Percentiles rank a stretch among this genome's conserved stretches.
These are phyloP conservation scores for Asteroscopus sphinx DNA, from an alignment of 2,888 invertebrate species.

Conservation along the genomic window DNA sequence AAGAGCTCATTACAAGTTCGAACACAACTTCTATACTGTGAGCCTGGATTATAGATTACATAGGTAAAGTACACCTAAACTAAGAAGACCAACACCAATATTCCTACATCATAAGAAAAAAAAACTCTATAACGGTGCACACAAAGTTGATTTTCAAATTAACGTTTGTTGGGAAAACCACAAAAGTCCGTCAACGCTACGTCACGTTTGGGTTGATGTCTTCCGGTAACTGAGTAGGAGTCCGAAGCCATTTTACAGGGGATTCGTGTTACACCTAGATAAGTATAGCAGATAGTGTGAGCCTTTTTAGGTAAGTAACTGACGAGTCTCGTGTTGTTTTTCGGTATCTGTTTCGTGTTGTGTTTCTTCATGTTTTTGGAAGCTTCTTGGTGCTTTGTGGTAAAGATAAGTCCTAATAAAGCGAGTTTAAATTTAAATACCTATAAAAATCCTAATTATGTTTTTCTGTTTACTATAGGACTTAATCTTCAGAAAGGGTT, in stretches of 20 bases:
- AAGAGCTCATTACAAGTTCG: constrained; percentile 55
- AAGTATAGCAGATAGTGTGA: constrained; percentile 9
- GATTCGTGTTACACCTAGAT: constrained; percentile 29
- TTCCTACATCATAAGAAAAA: background rate
- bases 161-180: constrained; percentile 13
- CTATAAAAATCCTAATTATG: too few species aligned
- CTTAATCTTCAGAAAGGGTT: too few species aligned
- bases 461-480: too few species aligned
- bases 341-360: background rate
- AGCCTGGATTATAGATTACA: constrained; percentile 45
- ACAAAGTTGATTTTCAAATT: constrained; percentile 26
- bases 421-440: too few species aligned
- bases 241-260: constrained; percentile 27
- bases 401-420: too few species aligned
- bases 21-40: constrained; percentile 46
- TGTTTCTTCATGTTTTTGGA: background rate
- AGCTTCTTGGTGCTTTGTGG: background rate
- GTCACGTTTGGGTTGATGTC: constrained; percentile 47
- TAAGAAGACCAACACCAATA: constrained; percentile 17
- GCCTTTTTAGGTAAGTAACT: constrained; percentile 18
- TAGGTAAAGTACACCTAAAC: constrained; percentile 34
- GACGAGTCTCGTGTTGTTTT: background rate
- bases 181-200: constrained; percentile 27
- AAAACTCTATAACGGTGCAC: background rate
- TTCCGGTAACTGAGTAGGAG: constrained; percentile 48